A percentile compares a stretch with the other conserved stretches of the same genome.
These are phyloP conservation scores for Ornithoptera alexandrae DNA, from an alignment of 2,888 invertebrate species.

Conservation along the genomic window DNA sequence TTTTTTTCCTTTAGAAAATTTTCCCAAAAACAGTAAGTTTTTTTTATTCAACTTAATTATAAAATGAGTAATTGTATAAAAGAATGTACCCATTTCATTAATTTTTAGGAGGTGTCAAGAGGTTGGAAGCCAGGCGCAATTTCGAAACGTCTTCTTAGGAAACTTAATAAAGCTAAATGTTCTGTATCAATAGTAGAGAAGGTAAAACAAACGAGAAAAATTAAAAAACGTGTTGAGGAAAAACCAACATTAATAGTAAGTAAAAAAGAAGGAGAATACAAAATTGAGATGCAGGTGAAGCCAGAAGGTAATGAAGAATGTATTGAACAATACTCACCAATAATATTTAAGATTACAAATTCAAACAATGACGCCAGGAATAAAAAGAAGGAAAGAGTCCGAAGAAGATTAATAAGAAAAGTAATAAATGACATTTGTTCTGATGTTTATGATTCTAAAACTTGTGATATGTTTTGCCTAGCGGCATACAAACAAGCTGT, in stretches of 20 bases:
- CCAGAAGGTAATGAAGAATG: slow-evolving; percentile 38
- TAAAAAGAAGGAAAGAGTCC: slow-evolving; percentile 43
- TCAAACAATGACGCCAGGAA: slow-evolving; percentile 50
- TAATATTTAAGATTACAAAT: slow-evolving; percentile 57
- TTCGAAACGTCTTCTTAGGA: slow-evolving; percentile 55
- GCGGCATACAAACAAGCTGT: slow-evolving; percentile 54
- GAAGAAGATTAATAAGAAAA: slow-evolving; percentile 43
- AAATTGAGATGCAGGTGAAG: slow-evolving; percentile 57
- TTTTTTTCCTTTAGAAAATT: neutral
- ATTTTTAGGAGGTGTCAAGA: slow-evolving; percentile 44
- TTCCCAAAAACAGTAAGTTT: slow-evolving; percentile 35
- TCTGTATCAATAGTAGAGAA: slow-evolving; percentile 37
- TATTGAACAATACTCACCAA: slow-evolving; percentile 45
- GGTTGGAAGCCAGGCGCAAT: slow-evolving; percentile 72
- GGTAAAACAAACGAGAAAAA: slow-evolving; percentile 43
- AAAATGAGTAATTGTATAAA: slow-evolving; percentile 21
- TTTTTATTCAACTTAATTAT: slow-evolving; percentile 32
- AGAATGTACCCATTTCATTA: slow-evolving; percentile 10
- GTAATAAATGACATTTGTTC: slow-evolving; percentile 47
- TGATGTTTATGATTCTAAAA: slow-evolving; percentile 53
- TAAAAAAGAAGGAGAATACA: slow-evolving; percentile 60
- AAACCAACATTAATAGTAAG: slow-evolving; percentile 60
- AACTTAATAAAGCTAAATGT: slow-evolving; percentile 54
- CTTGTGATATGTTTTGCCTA: slow-evolving; percentile 54
- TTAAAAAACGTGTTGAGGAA: slow-evolving; percentile 48